phyloP scores from a whole-genome alignment of 2,797 vertebrate genomes.

The Todus mexicanus region DNA sequence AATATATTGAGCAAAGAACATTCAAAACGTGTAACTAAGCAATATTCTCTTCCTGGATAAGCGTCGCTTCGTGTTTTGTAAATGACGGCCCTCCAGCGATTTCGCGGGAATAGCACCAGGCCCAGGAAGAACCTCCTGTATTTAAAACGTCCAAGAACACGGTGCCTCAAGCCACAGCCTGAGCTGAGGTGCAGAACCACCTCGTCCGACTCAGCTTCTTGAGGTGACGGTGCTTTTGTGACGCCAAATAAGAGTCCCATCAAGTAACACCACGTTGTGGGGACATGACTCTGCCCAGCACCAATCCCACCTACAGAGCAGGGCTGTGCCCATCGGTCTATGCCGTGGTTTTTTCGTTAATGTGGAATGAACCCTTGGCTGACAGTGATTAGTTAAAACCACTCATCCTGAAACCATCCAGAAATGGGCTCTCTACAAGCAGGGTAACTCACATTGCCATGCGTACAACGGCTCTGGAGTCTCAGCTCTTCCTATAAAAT shows the following conservation, averaged over 20 bases:
- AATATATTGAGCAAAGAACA: not conserved
- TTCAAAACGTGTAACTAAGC: not conserved
- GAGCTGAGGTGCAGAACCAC: not conserved
- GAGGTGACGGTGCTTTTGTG: not conserved
- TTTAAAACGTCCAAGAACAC: fast-evolving
- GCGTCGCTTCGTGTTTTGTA: not conserved
- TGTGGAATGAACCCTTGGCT: not conserved
- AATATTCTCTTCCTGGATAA: not conserved
- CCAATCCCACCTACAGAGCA: not conserved
- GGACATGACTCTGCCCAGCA: not conserved
- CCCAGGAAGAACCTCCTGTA: not conserved
- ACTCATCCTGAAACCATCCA: not conserved
- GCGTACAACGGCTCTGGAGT: not conserved
- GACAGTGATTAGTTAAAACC: not conserved
- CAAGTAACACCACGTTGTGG: not conserved
- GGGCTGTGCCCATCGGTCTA: not conserved
- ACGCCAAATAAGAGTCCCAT: not conserved
- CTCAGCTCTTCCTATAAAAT: not conserved
- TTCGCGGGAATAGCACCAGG: not conserved
- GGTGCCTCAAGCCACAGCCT: not conserved
- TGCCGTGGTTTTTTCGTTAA: too few relatives aligned
- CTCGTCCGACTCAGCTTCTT: not conserved
- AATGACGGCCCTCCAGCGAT: not conserved
- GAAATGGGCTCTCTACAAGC: not conserved
- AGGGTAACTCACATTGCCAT: not conserved